Evolutionary conservation across 2,888 invertebrate species (phyloP), one percentile per base, ranked within the genome.

Genomic region (Chloromyia formosa): DNA sequence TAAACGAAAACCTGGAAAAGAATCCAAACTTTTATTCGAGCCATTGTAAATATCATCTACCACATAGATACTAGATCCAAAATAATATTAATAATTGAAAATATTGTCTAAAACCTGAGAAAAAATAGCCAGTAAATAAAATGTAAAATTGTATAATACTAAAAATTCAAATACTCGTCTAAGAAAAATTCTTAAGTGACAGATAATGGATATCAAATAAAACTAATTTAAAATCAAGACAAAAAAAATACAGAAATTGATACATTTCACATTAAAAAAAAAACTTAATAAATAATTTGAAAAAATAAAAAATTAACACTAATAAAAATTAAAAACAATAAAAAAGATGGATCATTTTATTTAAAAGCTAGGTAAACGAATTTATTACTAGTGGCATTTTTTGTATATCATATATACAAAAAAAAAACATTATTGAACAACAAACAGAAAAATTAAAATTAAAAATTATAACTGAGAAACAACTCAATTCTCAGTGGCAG

Each of bases 401-500:
- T 77, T 77, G 78, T 77, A 79, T 75, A 78, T 77, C 75, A 77
- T 77, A 76, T 78, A 79, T 78, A 76, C 76, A 78, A 78, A 75
- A 72, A 61, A 75, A 66, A 72, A 56, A 42, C 60, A 45, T 53
- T n/a, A 27, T 45, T 53, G 4, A 35, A 75, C 27, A 35, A 35
- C 27, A 35, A n/a, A 35, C 27, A 35, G 7, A 73, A n/a, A 74
- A 45, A 22, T 62, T 61, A 42, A 64, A 62, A 69, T 56, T 68
- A 18, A 42, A 75, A 75, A 68, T 74, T 45, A 74, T 60, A 62
- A 75, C 73, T 42, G 10, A 68, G 73, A 69, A 2, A 75, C 68
- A 66, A 64, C 23, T 18, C n/a, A 53, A 2, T 16, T 14, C n/a
- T n/a, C n/a, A n/a, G n/a, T n/a, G n/a, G n/a, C n/a, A n/a, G n/a